Evolutionary conservation across 2,888 invertebrate genomes (phyloP), one percentile per base, ranked within the genome.

Genomic region (Leucozona laternaria): DNA sequence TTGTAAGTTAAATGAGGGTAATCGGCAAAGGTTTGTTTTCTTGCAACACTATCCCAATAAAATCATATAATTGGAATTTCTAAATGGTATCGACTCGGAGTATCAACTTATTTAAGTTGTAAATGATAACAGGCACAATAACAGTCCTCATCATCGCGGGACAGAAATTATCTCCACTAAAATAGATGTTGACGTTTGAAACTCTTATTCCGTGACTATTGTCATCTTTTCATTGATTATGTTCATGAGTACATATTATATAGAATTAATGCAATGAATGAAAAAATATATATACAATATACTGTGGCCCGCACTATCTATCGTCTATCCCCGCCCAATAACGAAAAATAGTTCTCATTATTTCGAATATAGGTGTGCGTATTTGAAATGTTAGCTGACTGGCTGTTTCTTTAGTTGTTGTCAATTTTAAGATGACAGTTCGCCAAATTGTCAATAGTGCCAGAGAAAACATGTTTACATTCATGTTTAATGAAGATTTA

Each of bases 191-290:
- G 1, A 28, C 1, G n/a, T 28, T 55, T 31, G 28, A 1, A 43
- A 62, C 40, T 1, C 6, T 6, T 8, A 20, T 25, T 20, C 17
- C 53, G 50, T 17, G 22, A 73, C 72, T 55, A 40, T 20, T n/a
- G 13, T 20, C 28, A 53, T 66, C 34, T 57, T 22, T 68, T 68
- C 66, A 82, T 82, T 83, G 64, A 77, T 48, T 40, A 58, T 66
- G 50, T 43, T 64, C 71, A 57, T 45, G 25, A 72, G 57, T 34
- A n/a, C n/a, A n/a, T n/a, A n/a, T n/a, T n/a, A n/a, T n/a, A n/a
- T n/a, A 13, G 10, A 53, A 25, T 28, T 25, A 28, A 40, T 55
- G 40, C 48, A 53, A 77, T 83, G 78, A 83, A 78, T 82, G 78
- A 82, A 77, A 68, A 64, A 58, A 57, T 2, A 64, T 66, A 57